Base-by-base conservation (phyloP, 1,140 invertebrate genomes). In the Sitobion miscanthi region DNA sequence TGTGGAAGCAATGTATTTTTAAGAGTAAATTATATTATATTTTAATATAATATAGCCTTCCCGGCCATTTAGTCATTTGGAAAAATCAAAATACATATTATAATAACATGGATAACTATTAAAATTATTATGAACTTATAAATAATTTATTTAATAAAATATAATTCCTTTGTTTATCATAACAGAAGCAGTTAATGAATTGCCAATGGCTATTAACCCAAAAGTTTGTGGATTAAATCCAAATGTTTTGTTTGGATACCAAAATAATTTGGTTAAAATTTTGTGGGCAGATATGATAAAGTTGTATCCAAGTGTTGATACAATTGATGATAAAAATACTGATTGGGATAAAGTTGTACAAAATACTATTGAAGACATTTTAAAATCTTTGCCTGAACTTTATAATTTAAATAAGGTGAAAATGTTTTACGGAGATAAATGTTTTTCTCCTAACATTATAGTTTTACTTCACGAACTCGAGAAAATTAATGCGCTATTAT, bases 401-500 rank as follows among this genome's bases (percentile, higher is more conserved):
- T 94, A 87, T 35, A n/a, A 77, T 17, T 21, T 94, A 20, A 57
- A 86, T 8, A 93, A 93, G 52, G 88, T 93, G 23, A 47, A 87
- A 86, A 49, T 7, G 30, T 93, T 90, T 85, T 93, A 62, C 83
- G 69, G 77, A 52, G 77, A 93, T 35, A 93, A 52, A 95, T 38
- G 54, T 7, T 96, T 98, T 87, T 96, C 97, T 9, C 98, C 98
- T 9, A 97, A 97, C 0, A 96, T 97, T 0, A 97, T 98, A 38
- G 98, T 99, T 11, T 95, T 99, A 49, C 96, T 98, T 87, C 98
- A 99, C 96, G 98, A 99, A 95, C 95, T 99, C 30, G 97, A 98
- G 94, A 96, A 98, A 94, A 98, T 98, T 95, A 99, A 99, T 95
- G 95, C 96, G 77, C 96, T 99, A 17, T 97, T 98, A 89, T 95